Base-by-base conservation (phyloP, 1,140 invertebrate genomes). In the Leptonema lineaticorne region DNA sequence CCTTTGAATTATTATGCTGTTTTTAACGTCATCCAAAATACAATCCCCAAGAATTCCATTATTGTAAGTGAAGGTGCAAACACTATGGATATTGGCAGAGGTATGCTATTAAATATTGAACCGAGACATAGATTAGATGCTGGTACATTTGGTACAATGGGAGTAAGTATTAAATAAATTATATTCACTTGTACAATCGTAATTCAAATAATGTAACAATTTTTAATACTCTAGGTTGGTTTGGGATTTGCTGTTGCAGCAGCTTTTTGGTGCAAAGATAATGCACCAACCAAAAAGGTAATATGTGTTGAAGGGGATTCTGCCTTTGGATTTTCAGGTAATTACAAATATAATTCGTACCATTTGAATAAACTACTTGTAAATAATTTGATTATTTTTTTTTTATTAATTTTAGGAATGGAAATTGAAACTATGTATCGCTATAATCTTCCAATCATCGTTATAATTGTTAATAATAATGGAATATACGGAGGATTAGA, bases 1-100 rank as follows among this genome's bases (percentile, higher is more conserved):
- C 96, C 96, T 2, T 79, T 98, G 0, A 98, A 97, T 81, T 98
- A 98, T 78, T 98, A 96, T 77, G 86, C 93, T 24, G 94, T 94
- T 33, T 96, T 96, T 76, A 88, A 92, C 75, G 86, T 91, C 67
- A 85, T 94, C 64, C 88, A 92, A 75, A 83, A 88, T 62, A 79
- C 82, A 20, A 85, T 94, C 68, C 92, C 92, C 0, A 83, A 86
- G 73, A 91, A 98, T 82, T 88, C 88, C 18, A 89, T 98, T 2
- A 95, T 98, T 74, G 91, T 97, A n/a, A 97, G 94, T 76, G 96
- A 99, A 84, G 96, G 96, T 41, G 95, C 96, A 9, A 98, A 98
- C 77, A 99, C 96, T 0, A 99, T 99, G 96, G 96, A 98, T 75
- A 98, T 98, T 76, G 95, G 96, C 1, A 85, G 96, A 48, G 90